Evolutionary conservation across 2,113 vertebrate species (phyloP), one percentile per base, ranked within the genome.

Genomic region (Oreochromis spilurus): DNA sequence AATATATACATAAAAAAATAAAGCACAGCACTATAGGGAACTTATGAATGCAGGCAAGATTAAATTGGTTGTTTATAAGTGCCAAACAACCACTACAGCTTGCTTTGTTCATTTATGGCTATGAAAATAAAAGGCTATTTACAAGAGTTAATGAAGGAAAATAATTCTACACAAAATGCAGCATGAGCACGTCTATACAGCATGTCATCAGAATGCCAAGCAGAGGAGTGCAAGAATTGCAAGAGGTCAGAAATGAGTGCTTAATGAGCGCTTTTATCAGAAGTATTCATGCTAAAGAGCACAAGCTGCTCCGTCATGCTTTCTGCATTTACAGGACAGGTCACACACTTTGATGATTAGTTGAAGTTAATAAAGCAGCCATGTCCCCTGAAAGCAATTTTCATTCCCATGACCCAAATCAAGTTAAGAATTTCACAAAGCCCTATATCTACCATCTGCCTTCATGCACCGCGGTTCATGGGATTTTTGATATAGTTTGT

Each of bases 311-410:
- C 75, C 77, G 75, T 75, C 54, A 87, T 19, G 86, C 62, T 34
- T 43, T 79, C 19, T 79, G 77, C 81, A 85, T 40, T 87, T 38
- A 91, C 79, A 85, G 43, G 75, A 85, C 67, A 86, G 78, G 40
- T 86, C 43, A 70, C 84, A 91, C 81, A 82, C 54, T 83, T 72
- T 62, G 45, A 81, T 62, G 65, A 83, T 82, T 81, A 45, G 82
- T 52, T 55, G n/a, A 34, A 86, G 62, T 84, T 62, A 84, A 77
- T 79, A 65, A 90, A 77, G 81, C 19, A 79, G 36, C 55, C 34
- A 82, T 81, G 86, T 48, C 19, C 9, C 65, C 5, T 36, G 87
- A 91, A 94, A 92, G 87, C 81, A 93, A 91, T 92, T 90, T 90
- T 83, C 83, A 92, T 81, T 83, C 89, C 84, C 72, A 81, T 88